These are phyloP conservation scores for Glaucidium brasilianum DNA, from an alignment of 2,113 vertebrate species.

Conservation along the genomic window DNA sequence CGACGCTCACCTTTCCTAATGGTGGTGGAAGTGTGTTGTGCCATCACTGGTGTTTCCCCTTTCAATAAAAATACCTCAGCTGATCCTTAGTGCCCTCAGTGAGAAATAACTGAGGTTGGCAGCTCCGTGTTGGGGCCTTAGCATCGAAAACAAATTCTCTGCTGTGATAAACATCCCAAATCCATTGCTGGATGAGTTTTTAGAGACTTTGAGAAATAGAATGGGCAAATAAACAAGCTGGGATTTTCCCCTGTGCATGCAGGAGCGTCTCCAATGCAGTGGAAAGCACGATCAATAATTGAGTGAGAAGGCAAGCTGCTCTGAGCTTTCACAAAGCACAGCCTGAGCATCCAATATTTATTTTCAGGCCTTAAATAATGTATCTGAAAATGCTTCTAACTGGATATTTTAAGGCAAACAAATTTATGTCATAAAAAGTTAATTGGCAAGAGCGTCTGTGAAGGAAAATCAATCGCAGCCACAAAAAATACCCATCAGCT, in stretches of 20 bases:
- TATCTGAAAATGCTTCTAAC: not conserved
- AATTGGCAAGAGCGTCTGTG: not conserved
- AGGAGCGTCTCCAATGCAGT: not conserved
- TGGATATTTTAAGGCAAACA: not conserved
- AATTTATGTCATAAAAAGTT: conserved; percentile 37
- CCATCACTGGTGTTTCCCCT: not conserved
- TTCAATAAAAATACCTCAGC: not conserved
- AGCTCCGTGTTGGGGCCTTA: not conserved
- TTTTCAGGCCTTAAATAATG: conserved; percentile 33
- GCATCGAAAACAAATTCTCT: not conserved
- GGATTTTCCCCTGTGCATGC: not conserved
- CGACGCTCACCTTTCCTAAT: not conserved
- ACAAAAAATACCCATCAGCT: not conserved
- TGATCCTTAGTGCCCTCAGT: not conserved
- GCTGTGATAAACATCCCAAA: not conserved
- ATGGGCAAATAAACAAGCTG: not conserved
- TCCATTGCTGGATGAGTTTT: not conserved
- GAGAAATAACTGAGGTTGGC: not conserved
- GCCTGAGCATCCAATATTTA: conserved; percentile 34
- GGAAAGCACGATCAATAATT: not conserved
- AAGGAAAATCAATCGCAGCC: not conserved
- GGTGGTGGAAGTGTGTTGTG: not conserved
- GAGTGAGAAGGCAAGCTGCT: not conserved
- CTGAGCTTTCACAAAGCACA: not conserved
- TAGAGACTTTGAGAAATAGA: not conserved